Evolutionary conservation across 35 echinoderm and acorn worm species (phyloP), one percentile per base, ranked within the genome.

Genomic region (Amphiura filiformis): DNA sequence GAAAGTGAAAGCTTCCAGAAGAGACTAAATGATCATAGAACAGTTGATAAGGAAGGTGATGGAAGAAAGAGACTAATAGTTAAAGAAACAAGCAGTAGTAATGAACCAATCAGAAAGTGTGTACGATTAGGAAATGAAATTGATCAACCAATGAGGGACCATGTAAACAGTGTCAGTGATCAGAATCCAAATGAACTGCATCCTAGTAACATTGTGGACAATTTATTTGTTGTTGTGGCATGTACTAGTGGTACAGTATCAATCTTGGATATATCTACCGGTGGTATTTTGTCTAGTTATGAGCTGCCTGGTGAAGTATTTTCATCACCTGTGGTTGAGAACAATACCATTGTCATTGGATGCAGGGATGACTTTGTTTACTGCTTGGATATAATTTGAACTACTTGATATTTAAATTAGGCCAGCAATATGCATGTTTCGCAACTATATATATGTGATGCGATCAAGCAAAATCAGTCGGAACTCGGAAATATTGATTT

Each of bases 331-430:
- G 76, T 93, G 17, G 87, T 80, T 13, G 15, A 36, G 77, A 22
- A 39, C 0, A 34, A 78, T 41, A n/a, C n/a, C 33, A 44, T 86
- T 23, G 89, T 12, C 32, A 41, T 93, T 32, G 91, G 91, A 0
- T 93, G 91, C 56, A 78, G 91, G 20, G 76, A 93, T 89, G 91
- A 93, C 47, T 84, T 35, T 88, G 86, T 93, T 17, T 93, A 93
- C 49, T 80, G 86, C 38, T 36, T 93, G 37, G 39, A 87, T 44
- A 36, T 88, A 18, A 80, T 34, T 36, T 32, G 13, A 49, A 39
- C 0, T 2, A 39, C 37, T 56, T 83, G 61, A 70, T 5, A 47
- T 17, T 47, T 9, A 47, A 47, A 47, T 47, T 47, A 47, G 41
- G 41, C 41, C 17, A 47, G 5, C 41, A 47, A 47, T 47, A 9